phyloP scores from a whole-genome alignment of 2,797 vertebrate species.

The Liparis tanakae region DNA sequence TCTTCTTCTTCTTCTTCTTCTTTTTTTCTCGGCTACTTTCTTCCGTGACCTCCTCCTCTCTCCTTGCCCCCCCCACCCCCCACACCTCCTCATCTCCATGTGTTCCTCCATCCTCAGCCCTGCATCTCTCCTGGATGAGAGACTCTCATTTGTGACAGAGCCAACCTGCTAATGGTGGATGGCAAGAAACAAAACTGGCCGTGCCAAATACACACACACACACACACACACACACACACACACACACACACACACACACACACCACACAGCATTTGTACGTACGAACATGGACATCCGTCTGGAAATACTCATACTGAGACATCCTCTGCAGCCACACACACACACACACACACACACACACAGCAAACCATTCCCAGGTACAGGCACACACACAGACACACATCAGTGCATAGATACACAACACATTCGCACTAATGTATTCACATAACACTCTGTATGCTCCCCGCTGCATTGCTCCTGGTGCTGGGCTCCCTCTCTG shows the following conservation, averaged over 20 bases:
- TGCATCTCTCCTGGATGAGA: conserved; percentile 70
- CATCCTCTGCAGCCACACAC: conserved; percentile 32
- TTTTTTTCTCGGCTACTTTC: not conserved
- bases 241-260: conserved; percentile 12
- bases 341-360: conserved; percentile 25
- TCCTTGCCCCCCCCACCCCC: conserved; percentile 14
- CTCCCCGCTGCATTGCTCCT: conserved; percentile 91
- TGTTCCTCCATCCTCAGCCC: conserved; percentile 51
- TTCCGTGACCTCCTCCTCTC: conserved; percentile 8
- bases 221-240: not conserved
- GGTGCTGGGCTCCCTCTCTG: conserved; percentile 83
- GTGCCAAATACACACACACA: conserved; percentile 61
- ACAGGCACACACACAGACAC: conserved; percentile 34
- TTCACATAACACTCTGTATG: conserved; percentile 66
- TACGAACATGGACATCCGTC: conserved; percentile 49
- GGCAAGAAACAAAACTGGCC: conserved; percentile 81
- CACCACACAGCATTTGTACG: conserved; percentile 37
- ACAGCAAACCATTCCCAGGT: conserved; percentile 28
- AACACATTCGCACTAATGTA: conserved; percentile 61
- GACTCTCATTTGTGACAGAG: conserved; percentile 92
- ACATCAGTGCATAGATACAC: conserved; percentile 48
- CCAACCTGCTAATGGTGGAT: conserved; percentile 97
- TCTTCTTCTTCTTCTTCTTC: conserved; percentile 3
- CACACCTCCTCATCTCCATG: conserved; percentile 27
- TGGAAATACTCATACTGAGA: conserved; percentile 48